Base-by-base conservation (phyloP, 2,797 vertebrate species). In the Distichodus sexfasciatus region DNA sequence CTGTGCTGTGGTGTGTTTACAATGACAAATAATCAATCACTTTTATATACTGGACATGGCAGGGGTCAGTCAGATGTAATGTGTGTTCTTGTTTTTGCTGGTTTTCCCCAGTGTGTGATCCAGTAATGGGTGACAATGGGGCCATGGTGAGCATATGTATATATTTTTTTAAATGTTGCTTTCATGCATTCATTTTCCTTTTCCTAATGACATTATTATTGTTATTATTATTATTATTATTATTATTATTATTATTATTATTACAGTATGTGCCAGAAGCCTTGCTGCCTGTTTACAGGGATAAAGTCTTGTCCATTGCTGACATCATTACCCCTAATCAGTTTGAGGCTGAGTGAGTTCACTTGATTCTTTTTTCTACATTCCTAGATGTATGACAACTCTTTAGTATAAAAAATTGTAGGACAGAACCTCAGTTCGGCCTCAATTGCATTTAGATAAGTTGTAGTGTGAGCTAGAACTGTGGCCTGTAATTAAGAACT, bases 291-390 rank as follows among this genome's bases (percentile, higher is more conserved):
- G 89, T 98, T 59, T 99, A 98, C 84, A 94, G 87, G 77, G 91
- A 97, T 60, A 94, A 94, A 83, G 91, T 99, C 1, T 94, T 98
- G 17, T 95, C 96, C 0, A 82, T 96, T 26, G 94, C 95, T 0
- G 93, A 99, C 81, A 95, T 98, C 76, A 96, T 98, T 71, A 98
- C 96, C 17, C 97, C 96, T 41, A 99, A 99, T 88, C 96, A 99
- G 83, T 99, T 98, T 81, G 96, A 99, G 79, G 96, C 97, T 11
- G 95, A 99, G 97, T 99, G 84, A 95, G 96, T 94, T 35, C 14
- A 3, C 6, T 33, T 10, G 24, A 36, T 40, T 48, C 15, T 8
- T n/a, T 35, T 31, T 50, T 2, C n/a, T n/a, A n/a, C n/a, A n/a
- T n/a, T n/a, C n/a, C n/a, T n/a, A n/a, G n/a, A n/a, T n/a, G n/a